phyloP scores from a whole-genome alignment of 2,113 vertebrate species.

The Lynx canadensis region DNA sequence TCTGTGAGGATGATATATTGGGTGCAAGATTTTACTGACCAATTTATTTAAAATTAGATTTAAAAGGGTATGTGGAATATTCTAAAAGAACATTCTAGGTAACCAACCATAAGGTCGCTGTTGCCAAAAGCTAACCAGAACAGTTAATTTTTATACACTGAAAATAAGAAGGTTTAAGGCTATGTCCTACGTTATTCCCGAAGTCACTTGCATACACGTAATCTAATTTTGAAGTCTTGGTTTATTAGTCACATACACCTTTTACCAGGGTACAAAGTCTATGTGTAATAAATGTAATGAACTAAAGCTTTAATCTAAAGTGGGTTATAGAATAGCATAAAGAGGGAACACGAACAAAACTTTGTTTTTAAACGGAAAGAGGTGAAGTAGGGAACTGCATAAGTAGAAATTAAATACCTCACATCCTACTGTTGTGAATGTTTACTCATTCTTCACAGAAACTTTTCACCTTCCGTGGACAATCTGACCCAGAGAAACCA shows the following conservation, averaged over 20 bases:
- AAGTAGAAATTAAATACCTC: conserved; percentile 9
- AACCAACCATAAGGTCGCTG: background rate
- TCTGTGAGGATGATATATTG: conserved; percentile 61
- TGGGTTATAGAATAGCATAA: background rate
- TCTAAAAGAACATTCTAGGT: background rate
- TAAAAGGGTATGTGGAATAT: background rate
- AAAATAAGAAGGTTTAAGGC: background rate
- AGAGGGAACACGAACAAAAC: background rate
- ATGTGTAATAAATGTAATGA: background rate
- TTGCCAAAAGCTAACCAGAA: background rate
- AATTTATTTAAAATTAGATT: conserved; percentile 12
- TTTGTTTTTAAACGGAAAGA: conserved; percentile 18
- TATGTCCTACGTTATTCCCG: background rate
- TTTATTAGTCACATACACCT: background rate
- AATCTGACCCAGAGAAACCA: conserved; percentile 34
- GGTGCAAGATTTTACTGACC: conserved; percentile 66
- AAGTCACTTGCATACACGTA: background rate
- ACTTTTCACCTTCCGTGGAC: background rate
- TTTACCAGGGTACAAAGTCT: background rate
- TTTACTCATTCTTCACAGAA: conserved; percentile 25
- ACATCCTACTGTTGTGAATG: background rate
- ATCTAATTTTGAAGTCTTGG: background rate
- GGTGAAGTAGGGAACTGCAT: background rate
- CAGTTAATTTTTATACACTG: background rate
- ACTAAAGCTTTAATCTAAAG: background rate